These are phyloP conservation scores for Halcyon chelicuti DNA, from an alignment of 2,797 vertebrate species.

Conservation along the genomic window DNA sequence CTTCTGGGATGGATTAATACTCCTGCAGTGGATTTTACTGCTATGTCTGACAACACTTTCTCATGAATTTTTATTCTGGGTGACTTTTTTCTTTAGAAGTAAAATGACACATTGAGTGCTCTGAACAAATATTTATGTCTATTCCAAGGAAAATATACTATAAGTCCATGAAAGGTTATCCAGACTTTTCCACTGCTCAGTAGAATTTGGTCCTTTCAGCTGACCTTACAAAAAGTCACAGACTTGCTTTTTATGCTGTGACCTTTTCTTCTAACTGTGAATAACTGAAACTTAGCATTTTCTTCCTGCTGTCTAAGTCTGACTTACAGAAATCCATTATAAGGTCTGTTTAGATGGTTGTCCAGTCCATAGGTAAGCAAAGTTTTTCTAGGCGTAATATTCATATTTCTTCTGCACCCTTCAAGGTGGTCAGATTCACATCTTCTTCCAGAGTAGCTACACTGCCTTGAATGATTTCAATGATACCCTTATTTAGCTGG, in stretches of 20 bases:
- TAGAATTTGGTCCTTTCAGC: not conserved
- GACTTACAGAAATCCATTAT: not conserved
- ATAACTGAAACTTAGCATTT: not conserved
- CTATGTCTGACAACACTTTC: constrained; percentile 28
- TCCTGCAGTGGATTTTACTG: constrained; percentile 29
- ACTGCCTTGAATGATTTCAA: not conserved
- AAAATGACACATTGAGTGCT: not conserved
- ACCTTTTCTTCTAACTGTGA: not conserved
- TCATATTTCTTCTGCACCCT: not conserved
- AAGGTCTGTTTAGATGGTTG: not conserved
- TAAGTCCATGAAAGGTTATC: not conserved
- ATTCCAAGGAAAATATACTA: not conserved
- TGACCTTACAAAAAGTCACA: not conserved
- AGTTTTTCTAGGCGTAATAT: not conserved
- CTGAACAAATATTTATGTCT: constrained; percentile 31
- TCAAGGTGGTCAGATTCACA: not conserved
- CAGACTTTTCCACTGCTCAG: not conserved
- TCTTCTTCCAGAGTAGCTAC: not conserved
- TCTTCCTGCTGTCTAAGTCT: not conserved
- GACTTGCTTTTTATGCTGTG: not conserved
- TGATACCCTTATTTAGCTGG: not conserved
- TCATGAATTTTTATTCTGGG: constrained; percentile 37
- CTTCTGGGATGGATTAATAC: constrained; percentile 65
- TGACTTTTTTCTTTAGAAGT: not conserved
- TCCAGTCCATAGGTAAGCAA: not conserved